Percentiles rank a stretch among this genome's conserved stretches.
Evolutionary conservation across 2,797 vertebrate genomes (phyloP).

Genomic region (Sarcophilus harrisii): DNA sequence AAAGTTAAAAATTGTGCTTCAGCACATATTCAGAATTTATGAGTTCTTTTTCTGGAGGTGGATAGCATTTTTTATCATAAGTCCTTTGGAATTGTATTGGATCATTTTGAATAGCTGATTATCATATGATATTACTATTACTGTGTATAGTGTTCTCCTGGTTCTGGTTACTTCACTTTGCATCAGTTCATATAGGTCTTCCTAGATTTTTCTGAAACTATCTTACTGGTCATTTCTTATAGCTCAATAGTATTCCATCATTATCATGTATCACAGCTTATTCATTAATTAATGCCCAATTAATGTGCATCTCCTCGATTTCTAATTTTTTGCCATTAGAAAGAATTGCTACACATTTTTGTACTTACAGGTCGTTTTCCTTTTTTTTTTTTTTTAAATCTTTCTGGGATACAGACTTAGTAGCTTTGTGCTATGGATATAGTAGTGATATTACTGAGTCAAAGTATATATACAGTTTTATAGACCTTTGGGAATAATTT

Average conservation of each 20-base stretch:
- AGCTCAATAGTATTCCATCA: background rate
- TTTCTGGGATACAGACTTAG: no score
- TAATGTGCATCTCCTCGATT: background rate
- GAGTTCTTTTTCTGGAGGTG: background rate
- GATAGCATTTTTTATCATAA: background rate
- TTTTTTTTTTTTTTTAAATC: background rate
- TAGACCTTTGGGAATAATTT: background rate
- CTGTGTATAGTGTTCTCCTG: background rate
- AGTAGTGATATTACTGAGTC: background rate
- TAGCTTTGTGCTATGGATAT: background rate
- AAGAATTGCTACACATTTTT: background rate
- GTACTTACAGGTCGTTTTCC: background rate
- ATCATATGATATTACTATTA: background rate
- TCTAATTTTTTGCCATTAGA: background rate
- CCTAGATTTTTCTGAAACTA: background rate
- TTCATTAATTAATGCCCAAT: background rate
- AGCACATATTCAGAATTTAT: background rate
- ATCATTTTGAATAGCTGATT: background rate
- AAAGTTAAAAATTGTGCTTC: background rate
- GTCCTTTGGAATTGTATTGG: background rate
- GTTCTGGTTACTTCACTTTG: background rate
- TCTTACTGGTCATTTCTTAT: background rate
- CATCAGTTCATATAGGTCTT: background rate
- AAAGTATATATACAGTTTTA: background rate
- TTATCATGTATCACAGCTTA: background rate